Percentiles rank a stretch among this genome's conserved stretches.
Evolutionary conservation across 2,113 vertebrate species (phyloP).

Genomic region (Carlito syrichta): DNA sequence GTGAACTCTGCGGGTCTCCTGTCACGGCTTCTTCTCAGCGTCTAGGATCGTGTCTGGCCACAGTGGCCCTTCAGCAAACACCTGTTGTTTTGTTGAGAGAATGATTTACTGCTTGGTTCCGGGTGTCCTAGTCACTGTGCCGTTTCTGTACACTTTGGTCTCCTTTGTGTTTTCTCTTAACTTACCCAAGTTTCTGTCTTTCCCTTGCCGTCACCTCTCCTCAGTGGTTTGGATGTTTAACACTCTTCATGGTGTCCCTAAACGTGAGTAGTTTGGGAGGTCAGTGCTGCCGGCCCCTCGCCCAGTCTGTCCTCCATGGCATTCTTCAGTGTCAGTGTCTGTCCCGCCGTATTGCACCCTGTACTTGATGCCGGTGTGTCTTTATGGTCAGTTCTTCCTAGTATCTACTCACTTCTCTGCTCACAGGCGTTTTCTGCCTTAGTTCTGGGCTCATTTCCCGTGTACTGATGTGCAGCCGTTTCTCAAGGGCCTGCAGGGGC

Average conservation of each 20-base stretch:
- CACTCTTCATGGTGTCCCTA: background rate
- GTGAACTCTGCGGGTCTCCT: background rate
- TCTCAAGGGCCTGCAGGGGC: no score
- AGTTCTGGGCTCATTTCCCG: no score
- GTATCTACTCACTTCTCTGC: no score
- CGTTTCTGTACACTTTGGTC: background rate
- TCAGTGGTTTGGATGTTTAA: background rate
- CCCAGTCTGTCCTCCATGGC: background rate
- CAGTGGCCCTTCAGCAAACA: background rate
- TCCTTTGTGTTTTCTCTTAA: background rate
- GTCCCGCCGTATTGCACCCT: background rate
- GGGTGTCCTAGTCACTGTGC: background rate
- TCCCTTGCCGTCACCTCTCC: background rate
- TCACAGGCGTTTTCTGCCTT: background rate
- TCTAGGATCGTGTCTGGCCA: background rate
- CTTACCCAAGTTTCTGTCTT: background rate
- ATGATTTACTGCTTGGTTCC: no score
- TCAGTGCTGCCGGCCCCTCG: background rate
- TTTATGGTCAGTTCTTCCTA: background rate
- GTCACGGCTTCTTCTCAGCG: no score
- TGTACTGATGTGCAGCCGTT: no score
- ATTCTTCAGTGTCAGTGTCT: background rate
- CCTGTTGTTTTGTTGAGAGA: background rate
- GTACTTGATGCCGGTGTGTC: background rate
- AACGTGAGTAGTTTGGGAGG: background rate